These are phyloP conservation scores for Acrobasis repandana DNA, from an alignment of 2,888 invertebrate species.

Conservation along the genomic window DNA sequence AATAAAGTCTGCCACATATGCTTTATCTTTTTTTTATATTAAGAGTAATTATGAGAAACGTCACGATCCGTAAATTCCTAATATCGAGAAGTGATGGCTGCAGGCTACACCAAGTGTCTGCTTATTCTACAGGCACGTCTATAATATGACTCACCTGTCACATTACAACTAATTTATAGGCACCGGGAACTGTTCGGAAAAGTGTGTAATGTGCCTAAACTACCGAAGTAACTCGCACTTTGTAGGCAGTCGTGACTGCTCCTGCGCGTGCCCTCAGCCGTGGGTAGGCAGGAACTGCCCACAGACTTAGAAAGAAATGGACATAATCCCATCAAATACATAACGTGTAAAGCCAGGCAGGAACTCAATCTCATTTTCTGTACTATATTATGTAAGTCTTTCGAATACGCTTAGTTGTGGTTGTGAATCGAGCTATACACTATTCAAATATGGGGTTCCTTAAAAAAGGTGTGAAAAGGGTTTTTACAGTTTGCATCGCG, in stretches of 20 bases:
- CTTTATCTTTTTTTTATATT: no score
- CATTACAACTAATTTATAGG: constrained; percentile 11
- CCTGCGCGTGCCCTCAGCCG: constrained; percentile 5
- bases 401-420: no score
- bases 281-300: background rate
- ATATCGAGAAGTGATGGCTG: background rate
- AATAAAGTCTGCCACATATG: no score
- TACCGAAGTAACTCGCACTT: constrained; percentile 4
- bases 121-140: background rate
- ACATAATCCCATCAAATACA: background rate
- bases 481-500: background rate
- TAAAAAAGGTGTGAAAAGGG: no score
- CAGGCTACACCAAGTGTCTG: background rate
- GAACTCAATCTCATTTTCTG: background rate
- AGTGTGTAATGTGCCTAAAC: constrained; percentile 10
- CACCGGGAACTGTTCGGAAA: constrained; percentile 5
- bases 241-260: constrained; percentile 13
- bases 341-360: background rate
- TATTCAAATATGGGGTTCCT: no score
- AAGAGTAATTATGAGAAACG: no score
- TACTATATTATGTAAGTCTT: no score
- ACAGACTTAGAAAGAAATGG: background rate
- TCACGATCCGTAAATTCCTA: no score
- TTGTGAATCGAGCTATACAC: no score
- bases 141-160: constrained; percentile 5